Evolutionary conservation across 64 coral and sea anemone genomes (phyloP).

Genomic region (Actinia equina): DNA sequence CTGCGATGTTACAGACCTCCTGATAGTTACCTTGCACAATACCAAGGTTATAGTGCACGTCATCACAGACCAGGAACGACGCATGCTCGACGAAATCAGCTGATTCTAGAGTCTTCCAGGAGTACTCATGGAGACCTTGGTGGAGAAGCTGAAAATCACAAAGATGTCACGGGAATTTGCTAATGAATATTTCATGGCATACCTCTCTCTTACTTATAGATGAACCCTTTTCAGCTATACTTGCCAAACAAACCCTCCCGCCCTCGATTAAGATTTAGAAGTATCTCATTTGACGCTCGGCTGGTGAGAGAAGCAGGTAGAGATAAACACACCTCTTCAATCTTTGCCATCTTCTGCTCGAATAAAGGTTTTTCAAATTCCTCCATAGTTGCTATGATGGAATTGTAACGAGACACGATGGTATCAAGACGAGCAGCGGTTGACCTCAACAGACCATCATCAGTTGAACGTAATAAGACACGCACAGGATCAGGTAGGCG

Average conservation of each 20-base stretch:
- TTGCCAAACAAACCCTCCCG: too few species aligned
- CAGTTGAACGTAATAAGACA: constrained; percentile 70
- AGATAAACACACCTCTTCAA: constrained; percentile 70
- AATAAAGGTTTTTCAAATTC: constrained; percentile 80
- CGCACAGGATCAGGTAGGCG: constrained; percentile 83
- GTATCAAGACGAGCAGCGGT: constrained; percentile 92
- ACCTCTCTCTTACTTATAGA: too few species aligned
- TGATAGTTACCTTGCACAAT: constrained; percentile 86
- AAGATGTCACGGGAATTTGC: not conserved
- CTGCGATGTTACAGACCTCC: constrained; percentile 76
- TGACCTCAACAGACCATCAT: constrained; percentile 71
- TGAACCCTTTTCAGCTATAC: too few species aligned
- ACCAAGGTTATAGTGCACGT: constrained; percentile 87
- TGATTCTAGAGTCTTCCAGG: constrained; percentile 93
- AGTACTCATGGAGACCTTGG: constrained; percentile 77
- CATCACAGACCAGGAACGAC: constrained; percentile 89
- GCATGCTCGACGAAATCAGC: constrained; percentile 97
- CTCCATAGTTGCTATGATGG: constrained; percentile 76
- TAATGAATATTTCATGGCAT: too few species aligned
- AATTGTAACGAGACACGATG: constrained; percentile 89
- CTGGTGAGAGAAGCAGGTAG: too few species aligned
- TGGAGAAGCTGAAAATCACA: constrained; percentile 28
- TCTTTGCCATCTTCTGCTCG: constrained; percentile 89
- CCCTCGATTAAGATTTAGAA: too few species aligned
- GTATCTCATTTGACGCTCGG: too few species aligned